These are phyloP conservation scores for Mesopsocus fuscifrons DNA, from an alignment of 2,888 invertebrate genomes.

Conservation along the genomic window DNA sequence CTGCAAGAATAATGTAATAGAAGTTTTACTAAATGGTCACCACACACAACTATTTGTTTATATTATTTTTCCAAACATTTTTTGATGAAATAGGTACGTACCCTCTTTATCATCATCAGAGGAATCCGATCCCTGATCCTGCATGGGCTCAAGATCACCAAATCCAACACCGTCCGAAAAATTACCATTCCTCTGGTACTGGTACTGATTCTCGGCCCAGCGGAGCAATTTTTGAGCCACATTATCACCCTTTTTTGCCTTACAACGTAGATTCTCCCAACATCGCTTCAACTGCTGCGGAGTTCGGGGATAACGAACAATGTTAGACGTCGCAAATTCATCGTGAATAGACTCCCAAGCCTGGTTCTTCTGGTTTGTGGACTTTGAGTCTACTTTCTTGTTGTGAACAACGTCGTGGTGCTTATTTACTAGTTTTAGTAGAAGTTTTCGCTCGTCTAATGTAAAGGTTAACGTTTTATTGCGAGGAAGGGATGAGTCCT, in stretches of 20 bases:
- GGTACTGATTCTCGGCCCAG: not conserved
- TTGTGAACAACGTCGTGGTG: constrained; percentile 5
- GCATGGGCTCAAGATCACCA: no score
- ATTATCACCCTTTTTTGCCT: constrained; percentile 3
- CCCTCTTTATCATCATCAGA: not conserved
- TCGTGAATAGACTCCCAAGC: constrained; percentile 5
- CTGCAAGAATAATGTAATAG: not conserved
- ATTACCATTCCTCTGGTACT: not conserved
- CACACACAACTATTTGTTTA: no score
- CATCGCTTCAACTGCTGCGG: constrained; percentile 5
- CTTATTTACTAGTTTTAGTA: constrained; percentile 1
- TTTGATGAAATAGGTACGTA: not conserved
- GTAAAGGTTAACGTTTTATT: constrained; percentile 2
- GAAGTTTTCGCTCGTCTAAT: not conserved
- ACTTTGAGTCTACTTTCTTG: constrained; percentile 1
- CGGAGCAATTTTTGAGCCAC: not conserved
- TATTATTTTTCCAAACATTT: not conserved
- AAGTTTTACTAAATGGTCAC: no score
- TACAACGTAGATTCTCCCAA: constrained; percentile 3
- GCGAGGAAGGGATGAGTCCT: not conserved
- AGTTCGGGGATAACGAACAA: not conserved
- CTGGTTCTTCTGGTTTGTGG: not conserved
- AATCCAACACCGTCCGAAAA: not conserved
- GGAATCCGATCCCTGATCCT: no score
- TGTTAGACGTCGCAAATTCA: not conserved